These are phyloP conservation scores for Leptopterna dolabrata DNA, from an alignment of 2,888 invertebrate genomes.

Conservation along the genomic window DNA sequence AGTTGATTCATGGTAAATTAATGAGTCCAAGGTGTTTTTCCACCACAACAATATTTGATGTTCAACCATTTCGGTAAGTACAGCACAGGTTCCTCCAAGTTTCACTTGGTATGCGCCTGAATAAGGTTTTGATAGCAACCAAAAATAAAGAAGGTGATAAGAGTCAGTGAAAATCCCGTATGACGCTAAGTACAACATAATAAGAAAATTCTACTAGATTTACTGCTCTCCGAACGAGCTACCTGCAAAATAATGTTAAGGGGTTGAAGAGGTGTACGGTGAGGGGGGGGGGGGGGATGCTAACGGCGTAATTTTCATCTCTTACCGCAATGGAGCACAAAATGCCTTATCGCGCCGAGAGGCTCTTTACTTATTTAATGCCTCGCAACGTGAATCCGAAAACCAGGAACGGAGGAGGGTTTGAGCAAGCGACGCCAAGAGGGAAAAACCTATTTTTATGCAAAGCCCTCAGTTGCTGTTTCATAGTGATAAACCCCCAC, in stretches of 20 bases:
- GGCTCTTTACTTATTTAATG: conserved; percentile 15
- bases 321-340: conserved; percentile 17
- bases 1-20: no score
- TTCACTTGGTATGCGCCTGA: no score
- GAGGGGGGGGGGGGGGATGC: background rate
- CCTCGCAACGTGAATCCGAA: conserved; percentile 15
- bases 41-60: no score
- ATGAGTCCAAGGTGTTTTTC: no score
- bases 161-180: background rate
- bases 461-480: conserved; percentile 50
- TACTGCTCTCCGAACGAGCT: background rate
- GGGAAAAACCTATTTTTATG: conserved; percentile 52
- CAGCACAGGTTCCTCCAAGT: no score
- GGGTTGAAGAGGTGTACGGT: background rate
- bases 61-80: no score
- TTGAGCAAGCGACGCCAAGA: background rate
- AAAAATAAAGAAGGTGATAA: no score
- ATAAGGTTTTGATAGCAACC: no score
- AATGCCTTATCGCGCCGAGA: conserved; percentile 33
- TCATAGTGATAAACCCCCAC: conserved; percentile 49
- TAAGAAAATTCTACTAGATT: background rate
- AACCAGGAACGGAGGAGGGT: background rate
- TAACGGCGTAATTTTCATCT: conserved; percentile 10
- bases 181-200: background rate
- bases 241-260: background rate